Percentiles rank a stretch among this genome's conserved stretches.
These are phyloP conservation scores for Macrophya annulata DNA, from an alignment of 2,888 invertebrate species.

Conservation along the genomic window DNA sequence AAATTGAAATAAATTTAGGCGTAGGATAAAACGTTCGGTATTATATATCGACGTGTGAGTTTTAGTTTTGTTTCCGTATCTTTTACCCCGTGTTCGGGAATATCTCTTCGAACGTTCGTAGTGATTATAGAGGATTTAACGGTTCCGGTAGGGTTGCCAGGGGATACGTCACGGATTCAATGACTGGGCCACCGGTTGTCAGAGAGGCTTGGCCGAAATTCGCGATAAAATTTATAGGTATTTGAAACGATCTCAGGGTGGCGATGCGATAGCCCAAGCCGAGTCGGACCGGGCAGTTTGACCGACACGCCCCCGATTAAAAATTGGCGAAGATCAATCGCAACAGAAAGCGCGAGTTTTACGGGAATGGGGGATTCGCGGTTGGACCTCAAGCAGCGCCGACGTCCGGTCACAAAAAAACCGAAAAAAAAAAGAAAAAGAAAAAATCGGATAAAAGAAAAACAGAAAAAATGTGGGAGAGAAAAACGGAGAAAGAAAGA, in stretches of 20 bases:
- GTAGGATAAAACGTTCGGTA: background rate
- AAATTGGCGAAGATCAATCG: slow-evolving; percentile 48
- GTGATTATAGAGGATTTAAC: slow-evolving; percentile 45
- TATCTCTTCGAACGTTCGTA: slow-evolving; percentile 13
- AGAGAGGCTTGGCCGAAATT: slow-evolving; percentile 45
- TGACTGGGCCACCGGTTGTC: slow-evolving; percentile 46
- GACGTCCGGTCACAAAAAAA: slow-evolving; percentile 42
- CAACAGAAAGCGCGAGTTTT: slow-evolving; percentile 53
- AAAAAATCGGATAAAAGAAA: slow-evolving; percentile 58
- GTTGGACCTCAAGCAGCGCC: slow-evolving; percentile 58
- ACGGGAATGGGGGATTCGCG: slow-evolving; percentile 72
- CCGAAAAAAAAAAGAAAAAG: slow-evolving; percentile 46
- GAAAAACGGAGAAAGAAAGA: slow-evolving; percentile 54
- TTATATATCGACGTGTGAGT: background rate
- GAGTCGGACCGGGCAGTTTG: background rate
- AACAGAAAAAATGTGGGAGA: too few relatives aligned
- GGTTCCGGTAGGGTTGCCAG: slow-evolving; percentile 49
- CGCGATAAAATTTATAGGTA: slow-evolving; percentile 41
- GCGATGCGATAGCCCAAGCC: background rate
- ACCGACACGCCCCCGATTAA: slow-evolving; percentile 46
- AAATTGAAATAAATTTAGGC: background rate
- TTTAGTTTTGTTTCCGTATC: slow-evolving; percentile 9
- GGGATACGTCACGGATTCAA: slow-evolving; percentile 52
- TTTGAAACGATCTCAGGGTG: slow-evolving; percentile 45
- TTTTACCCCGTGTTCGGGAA: background rate